Conservation (phyloP, 2,888 invertebrate species). For the Lasioglossum vierecki region DNA sequence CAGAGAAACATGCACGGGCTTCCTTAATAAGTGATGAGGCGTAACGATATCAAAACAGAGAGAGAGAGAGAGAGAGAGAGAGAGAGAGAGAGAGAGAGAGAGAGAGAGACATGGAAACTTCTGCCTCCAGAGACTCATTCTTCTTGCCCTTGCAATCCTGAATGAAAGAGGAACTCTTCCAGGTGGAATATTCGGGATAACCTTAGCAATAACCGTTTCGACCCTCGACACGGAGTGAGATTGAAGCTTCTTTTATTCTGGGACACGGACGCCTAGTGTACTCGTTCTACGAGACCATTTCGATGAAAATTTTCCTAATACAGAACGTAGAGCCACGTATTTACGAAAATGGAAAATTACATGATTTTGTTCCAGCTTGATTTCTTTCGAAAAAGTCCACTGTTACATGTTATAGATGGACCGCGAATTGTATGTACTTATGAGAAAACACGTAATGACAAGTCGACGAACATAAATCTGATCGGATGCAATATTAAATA, state of each 20-base stretch:
- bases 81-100: constrained; percentile 18
- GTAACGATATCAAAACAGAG: constrained; percentile 52
- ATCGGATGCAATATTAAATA: too few relatives aligned
- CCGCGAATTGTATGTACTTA: too few relatives aligned
- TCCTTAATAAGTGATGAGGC: constrained; percentile 53
- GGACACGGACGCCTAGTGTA: constrained; percentile 31
- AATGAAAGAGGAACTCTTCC: constrained; percentile 54
- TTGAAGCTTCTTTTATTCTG: constrained; percentile 60
- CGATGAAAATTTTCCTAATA: constrained; percentile 44
- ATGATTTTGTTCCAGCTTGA: background rate
- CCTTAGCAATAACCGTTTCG: constrained; percentile 67
- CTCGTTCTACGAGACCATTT: constrained; percentile 4
- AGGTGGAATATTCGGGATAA: constrained; percentile 67
- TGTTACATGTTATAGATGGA: background rate
- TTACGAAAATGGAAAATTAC: background rate
- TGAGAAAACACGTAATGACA: too few relatives aligned
- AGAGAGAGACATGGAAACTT: constrained; percentile 39
- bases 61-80: constrained; percentile 32
- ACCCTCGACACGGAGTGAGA: constrained; percentile 64
- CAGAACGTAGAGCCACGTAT: too few relatives aligned
- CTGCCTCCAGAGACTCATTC: constrained; percentile 53
- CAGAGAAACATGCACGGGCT: background rate
- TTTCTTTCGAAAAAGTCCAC: background rate
- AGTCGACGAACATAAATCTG: too few relatives aligned
- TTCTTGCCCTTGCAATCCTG: constrained; percentile 52